Base-by-base conservation (phyloP, 2,797 vertebrate genomes). In the Chiroxiphia lanceolata region DNA sequence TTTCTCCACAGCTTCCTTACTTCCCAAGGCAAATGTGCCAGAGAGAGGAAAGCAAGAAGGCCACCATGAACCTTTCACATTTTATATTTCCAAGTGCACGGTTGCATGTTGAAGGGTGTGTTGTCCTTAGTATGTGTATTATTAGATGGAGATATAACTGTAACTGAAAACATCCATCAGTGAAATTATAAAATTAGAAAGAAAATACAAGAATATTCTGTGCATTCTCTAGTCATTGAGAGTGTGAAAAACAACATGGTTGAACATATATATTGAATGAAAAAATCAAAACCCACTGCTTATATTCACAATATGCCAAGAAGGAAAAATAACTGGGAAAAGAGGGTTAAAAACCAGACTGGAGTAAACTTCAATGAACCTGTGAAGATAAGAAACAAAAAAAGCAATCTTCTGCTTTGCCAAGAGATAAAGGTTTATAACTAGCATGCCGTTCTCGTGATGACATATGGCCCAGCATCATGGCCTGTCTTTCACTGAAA, bases 351-450 rank as follows among this genome's bases (percentile, higher is more conserved):
- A 91, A 94, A 65, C 19, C 47, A 89, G 92, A 60, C 15, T 0
- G 0, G 13, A 64, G 38, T 94, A 83, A 87, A 82, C 48, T 22
- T 85, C 48, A 77, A 25, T 86, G 89, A 86, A 69, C 13, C 67
- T 77, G 57, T 89, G 84, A 96, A 92, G 86, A 83, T 91, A 83
- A 75, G 71, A 75, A 93, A 70, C 20, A 83, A 85, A 85, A 79
- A 95, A 95, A 59, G 18, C 89, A 94, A 65, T 94, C 48, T 93
- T 85, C 65, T 89, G 20, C 53, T 96, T 93, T 93, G 53, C 59
- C 56, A 85, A 31, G 36, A 93, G 71, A 92, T 91, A 77, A 93
- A 92, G 56, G 67, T 95, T 96, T 94, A 65, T 94, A 96, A 94
- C 87, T 90, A 89, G 31, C 47, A 50, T 94, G 68, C 80, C 83